Conservation (phyloP, 2,797 vertebrate genomes). For the Crenichthys baileyi region DNA sequence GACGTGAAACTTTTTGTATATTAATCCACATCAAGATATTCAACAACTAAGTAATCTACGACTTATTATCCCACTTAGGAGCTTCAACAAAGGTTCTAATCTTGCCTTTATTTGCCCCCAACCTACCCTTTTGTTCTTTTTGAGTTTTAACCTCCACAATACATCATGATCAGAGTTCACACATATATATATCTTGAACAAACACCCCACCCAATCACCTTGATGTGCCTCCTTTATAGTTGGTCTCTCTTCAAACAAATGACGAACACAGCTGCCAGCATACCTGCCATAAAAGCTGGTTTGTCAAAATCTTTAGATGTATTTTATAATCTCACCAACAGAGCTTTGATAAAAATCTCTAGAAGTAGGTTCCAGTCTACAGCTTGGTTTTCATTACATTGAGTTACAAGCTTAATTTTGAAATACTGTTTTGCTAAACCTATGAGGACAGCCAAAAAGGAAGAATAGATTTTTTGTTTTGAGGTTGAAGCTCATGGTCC, state of each 20-base stretch:
- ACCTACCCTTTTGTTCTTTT: conserved; percentile 9
- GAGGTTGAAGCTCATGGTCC: background rate
- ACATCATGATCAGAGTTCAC: conserved; percentile 69
- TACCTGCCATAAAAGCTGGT: conserved; percentile 39
- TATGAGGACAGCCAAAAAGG: background rate
- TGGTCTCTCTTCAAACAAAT: conserved; percentile 69
- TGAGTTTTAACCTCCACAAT: conserved; percentile 43
- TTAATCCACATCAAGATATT: background rate
- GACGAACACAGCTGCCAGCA: conserved; percentile 27
- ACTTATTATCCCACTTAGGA: background rate
- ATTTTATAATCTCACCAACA: conserved; percentile 34
- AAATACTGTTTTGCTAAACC: background rate
- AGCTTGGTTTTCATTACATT: background rate
- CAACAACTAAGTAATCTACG: background rate
- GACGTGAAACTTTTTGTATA: background rate
- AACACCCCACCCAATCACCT: conserved; percentile 47
- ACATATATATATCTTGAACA: conserved; percentile 58
- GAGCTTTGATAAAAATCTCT: conserved; percentile 21
- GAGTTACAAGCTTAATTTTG: background rate
- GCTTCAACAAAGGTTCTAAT: background rate
- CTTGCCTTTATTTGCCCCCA: background rate
- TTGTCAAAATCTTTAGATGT: conserved; percentile 19
- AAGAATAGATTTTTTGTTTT: background rate
- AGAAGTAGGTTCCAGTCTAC: background rate
- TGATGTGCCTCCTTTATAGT: conserved; percentile 38